Percentiles rank a stretch among this genome's conserved stretches.
These are phyloP conservation scores for Clanis bilineata DNA, from an alignment of 2,888 invertebrate species.

Conservation along the genomic window DNA sequence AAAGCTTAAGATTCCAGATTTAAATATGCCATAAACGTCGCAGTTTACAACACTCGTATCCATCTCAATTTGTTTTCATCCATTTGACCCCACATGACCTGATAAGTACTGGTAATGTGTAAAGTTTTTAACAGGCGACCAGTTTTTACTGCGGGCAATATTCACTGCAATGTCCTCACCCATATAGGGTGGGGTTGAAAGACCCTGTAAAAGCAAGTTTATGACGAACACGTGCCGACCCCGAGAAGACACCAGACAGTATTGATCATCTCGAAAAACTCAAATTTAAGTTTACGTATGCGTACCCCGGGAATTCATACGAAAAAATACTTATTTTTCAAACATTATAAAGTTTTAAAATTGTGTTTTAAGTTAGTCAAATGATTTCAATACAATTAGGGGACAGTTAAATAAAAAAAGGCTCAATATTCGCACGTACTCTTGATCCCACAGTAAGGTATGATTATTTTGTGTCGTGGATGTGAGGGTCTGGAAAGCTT, in stretches of 20 bases:
- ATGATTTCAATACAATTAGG: no score
- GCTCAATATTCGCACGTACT: no score
- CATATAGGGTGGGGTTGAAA: constrained; percentile 50
- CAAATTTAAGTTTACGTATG: constrained; percentile 20
- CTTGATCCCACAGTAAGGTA: no score
- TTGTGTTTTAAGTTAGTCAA: not conserved
- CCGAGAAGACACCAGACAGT: constrained; percentile 46
- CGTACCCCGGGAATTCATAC: not conserved
- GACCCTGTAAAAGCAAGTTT: constrained; percentile 72
- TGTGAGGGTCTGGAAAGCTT: no score
- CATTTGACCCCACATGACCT: constrained; percentile 43
- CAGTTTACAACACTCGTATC: constrained; percentile 20
- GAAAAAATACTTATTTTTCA: not conserved
- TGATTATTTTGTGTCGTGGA: no score
- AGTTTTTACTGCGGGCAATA: constrained; percentile 57
- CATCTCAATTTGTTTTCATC: constrained; percentile 28
- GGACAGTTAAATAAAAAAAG: no score
- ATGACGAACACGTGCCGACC: constrained; percentile 72
- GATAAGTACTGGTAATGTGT: constrained; percentile 54
- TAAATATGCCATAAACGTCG: not conserved
- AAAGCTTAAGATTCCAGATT: not conserved
- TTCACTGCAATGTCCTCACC: constrained; percentile 46
- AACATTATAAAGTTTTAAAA: not conserved
- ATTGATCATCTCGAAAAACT: constrained; percentile 49
- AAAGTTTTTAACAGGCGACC: constrained; percentile 53